Conservation (phyloP, 2,888 invertebrate genomes). For the Machimus atricapillus region DNA sequence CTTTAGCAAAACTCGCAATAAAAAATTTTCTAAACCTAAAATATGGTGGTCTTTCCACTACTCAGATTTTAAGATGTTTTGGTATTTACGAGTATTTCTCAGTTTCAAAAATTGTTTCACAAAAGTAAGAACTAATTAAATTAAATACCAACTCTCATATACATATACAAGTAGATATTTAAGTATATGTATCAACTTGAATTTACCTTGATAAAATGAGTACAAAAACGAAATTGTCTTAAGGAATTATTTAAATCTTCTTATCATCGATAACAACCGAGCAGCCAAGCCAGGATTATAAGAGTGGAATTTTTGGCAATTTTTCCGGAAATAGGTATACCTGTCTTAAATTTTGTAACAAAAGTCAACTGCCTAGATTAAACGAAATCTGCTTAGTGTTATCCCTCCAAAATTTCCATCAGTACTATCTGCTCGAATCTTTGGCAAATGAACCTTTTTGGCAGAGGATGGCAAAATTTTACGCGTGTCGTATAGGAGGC, state of each 20-base stretch:
- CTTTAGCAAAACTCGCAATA: too few relatives aligned
- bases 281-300: background rate
- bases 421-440: background rate
- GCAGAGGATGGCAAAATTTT: background rate
- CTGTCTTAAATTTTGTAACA: background rate
- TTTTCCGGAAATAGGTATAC: background rate
- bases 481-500: conserved; percentile 10
- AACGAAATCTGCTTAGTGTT: background rate
- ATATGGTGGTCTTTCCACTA: too few relatives aligned
- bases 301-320: background rate
- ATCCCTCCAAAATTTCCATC: background rate
- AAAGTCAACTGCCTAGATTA: background rate
- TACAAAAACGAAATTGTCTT: background rate
- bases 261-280: background rate
- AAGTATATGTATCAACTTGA: too few relatives aligned
- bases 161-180: too few relatives aligned
- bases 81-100: too few relatives aligned
- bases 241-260: background rate
- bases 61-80: too few relatives aligned
- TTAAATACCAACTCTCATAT: too few relatives aligned
- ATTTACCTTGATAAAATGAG: background rate
- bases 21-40: too few relatives aligned
- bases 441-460: background rate
- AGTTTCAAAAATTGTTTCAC: too few relatives aligned
- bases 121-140: too few relatives aligned